Base-by-base conservation (phyloP, 37 sponge, comb jelly and placozoan species). In the Haliclona indistincta region DNA sequence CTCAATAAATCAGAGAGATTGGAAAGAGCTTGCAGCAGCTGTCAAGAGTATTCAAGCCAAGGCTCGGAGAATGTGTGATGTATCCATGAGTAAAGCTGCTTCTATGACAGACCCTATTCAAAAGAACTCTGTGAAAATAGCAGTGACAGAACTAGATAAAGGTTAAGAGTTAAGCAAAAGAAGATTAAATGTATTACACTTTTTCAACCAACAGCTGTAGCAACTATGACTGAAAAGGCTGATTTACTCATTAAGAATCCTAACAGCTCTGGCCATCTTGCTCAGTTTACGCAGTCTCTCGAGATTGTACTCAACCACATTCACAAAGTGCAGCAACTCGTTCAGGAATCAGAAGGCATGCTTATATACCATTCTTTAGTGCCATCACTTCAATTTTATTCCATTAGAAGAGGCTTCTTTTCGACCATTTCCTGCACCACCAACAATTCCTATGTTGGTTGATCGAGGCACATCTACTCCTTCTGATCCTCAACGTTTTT, bases 71-170 rank as follows among this genome's bases (percentile, higher is more conserved):
- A 66, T 83, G 17, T 56, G 56, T 3, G 84, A 88, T 33, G 75
- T 93, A 11, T 86, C 83, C 29, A 70, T 67, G 49, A 68, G 23
- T 10, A 82, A 79, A 20, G 67, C 67, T 7, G 42, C 39, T 10
- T 39, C 63, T 7, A 77, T 78, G 2, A 2, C 51, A 0, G 88
- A 91, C 43, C 84, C 47, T n/a, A 52, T n/a, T 39, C 67, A 68
- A 41, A 85, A 78, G 71, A 51, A 45, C 0, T 33, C 82, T 41
- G 55, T 91, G 13, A 61, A 43, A 32, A 15, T 23, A 13, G 84
- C 89, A 37, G 73, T 79, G 0, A 39, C 36, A 20, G 68, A 81
- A 43, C 68, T 90, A 32, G 91, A 90, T 25, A 76, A 36, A 64
- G 86, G 85, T 90, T 43, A 29, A n/a, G 38, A 47, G 22, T 56